These are phyloP conservation scores for Kryptolebias marmoratus DNA, from an alignment of 2,113 vertebrate genomes.

Conservation along the genomic window DNA sequence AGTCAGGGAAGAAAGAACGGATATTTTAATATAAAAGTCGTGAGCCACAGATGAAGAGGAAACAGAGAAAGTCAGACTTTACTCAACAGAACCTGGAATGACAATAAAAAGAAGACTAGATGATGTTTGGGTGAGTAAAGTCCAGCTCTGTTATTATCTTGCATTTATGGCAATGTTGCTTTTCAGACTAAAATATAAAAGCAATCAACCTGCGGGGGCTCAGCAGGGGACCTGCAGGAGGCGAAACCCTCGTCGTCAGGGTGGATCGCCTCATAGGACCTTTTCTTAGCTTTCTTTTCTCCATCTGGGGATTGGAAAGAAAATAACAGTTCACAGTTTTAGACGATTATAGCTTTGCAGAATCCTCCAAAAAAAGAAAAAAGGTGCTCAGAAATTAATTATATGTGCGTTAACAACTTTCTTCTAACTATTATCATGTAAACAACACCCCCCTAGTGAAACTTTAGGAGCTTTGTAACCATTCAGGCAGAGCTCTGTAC, in stretches of 20 bases:
- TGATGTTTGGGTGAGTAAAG: background rate
- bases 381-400: too few relatives aligned
- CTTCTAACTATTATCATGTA: too few relatives aligned
- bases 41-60: background rate
- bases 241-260: conserved; percentile 88
- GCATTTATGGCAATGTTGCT: background rate
- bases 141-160: background rate
- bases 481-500: background rate
- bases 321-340: background rate
- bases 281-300: conserved; percentile 90
- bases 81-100: background rate
- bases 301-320: conserved; percentile 63
- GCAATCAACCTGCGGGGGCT: conserved; percentile 90
- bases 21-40: background rate
- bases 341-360: background rate
- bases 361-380: background rate
- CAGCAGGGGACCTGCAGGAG: conserved; percentile 87
- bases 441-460: too few relatives aligned
- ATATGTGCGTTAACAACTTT: too few relatives aligned
- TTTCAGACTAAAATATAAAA: background rate
- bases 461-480: too few relatives aligned
- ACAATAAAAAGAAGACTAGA: background rate
- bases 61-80: background rate
- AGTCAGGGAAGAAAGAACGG: background rate
- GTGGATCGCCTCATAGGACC: conserved; percentile 92